phyloP scores from a whole-genome alignment of 1,140 invertebrate genomes.

The Oscheius sp. region DNA sequence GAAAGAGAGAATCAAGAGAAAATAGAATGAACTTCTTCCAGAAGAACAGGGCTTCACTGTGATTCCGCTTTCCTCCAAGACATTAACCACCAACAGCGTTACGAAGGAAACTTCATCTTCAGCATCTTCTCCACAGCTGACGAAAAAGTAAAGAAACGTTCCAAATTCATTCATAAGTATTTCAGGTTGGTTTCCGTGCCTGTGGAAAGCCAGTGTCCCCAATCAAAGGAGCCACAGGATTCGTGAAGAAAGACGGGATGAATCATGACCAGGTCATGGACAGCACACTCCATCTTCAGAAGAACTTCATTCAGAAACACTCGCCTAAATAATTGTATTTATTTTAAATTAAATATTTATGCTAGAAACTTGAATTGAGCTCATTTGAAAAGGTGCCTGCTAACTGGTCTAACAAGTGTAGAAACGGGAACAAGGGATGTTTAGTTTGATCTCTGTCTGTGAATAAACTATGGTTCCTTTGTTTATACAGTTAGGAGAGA shows the following conservation, averaged over 20 bases:
- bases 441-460: too few species aligned
- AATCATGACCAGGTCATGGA: constrained; percentile 38
- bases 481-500: too few species aligned
- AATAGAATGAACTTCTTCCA: constrained; percentile 25
- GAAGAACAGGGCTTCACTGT: constrained; percentile 41
- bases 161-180: neutral
- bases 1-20: too few species aligned
- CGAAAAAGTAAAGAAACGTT: constrained; percentile 24
- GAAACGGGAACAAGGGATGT: too few species aligned
- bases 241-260: constrained; percentile 42
- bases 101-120: constrained; percentile 38
- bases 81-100: constrained; percentile 37
- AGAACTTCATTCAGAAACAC: constrained; percentile 33
- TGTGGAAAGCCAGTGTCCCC: constrained; percentile 41
- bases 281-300: constrained; percentile 24
- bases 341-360: too few species aligned
- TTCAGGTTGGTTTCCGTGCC: constrained; percentile 37
- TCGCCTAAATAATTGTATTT: constrained; percentile 20
- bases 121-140: constrained; percentile 42
- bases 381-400: too few species aligned
- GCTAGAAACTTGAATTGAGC: too few species aligned
- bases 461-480: too few species aligned
- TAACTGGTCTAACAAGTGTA: too few species aligned
- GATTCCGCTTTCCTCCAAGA: constrained; percentile 41
- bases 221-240: constrained; percentile 41